phyloP scores from a whole-genome alignment of 2,888 invertebrate species.

The Limenitis camilla region DNA sequence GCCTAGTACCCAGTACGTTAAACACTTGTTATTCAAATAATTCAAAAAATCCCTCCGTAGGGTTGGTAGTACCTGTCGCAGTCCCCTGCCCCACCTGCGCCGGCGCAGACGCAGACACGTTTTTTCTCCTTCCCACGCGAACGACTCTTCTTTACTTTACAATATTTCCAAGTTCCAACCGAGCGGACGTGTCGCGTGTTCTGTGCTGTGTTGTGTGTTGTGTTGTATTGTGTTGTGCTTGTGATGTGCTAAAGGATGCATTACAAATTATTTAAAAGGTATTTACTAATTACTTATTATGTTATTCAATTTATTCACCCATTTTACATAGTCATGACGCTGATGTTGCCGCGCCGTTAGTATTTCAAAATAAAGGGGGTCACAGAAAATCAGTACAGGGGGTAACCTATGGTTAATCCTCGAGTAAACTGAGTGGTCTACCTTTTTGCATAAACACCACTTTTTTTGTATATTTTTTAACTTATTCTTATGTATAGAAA shows the following conservation, averaged over 20 bases:
- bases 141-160: constrained; percentile 38
- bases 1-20: background rate
- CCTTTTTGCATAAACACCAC: no score
- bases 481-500: no score
- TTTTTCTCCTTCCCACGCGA: constrained; percentile 40
- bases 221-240: constrained; percentile 33
- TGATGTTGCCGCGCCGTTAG: no score
- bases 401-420: no score
- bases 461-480: no score
- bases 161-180: constrained; percentile 41
- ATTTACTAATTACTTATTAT: constrained; percentile 21
- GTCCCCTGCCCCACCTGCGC: constrained; percentile 33
- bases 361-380: no score
- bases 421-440: no score
- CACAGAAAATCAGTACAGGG: no score
- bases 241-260: constrained; percentile 56
- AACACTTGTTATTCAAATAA: constrained; percentile 23
- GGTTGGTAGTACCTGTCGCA: constrained; percentile 26
- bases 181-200: constrained; percentile 38
- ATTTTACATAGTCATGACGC: no score
- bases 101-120: constrained; percentile 28
- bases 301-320: no score
- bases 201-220: constrained; percentile 26
- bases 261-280: constrained; percentile 69
- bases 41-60: constrained; percentile 17